Conservation (phyloP, 2,888 invertebrate species). For the Agrochola lychnidis region DNA sequence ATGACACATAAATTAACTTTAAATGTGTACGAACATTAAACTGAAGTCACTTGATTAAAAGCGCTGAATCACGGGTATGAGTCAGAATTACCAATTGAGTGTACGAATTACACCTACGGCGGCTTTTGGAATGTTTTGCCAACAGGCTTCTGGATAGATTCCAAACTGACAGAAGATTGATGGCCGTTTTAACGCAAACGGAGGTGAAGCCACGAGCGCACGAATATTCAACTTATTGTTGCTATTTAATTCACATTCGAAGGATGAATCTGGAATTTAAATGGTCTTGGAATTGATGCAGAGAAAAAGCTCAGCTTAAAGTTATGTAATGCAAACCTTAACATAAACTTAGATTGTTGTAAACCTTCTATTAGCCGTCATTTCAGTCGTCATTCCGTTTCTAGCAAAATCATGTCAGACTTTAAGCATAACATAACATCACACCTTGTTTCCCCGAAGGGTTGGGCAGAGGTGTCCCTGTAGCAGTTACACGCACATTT, state of each 20-base stretch:
- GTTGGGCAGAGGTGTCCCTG: too few species aligned
- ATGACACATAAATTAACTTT: constrained; percentile 20
- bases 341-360: too few species aligned
- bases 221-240: constrained; percentile 52
- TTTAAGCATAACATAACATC: too few species aligned
- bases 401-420: too few species aligned
- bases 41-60: constrained; percentile 18
- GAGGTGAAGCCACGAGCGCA: constrained; percentile 44
- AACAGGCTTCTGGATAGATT: constrained; percentile 66
- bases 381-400: too few species aligned
- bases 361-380: too few species aligned
- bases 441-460: too few species aligned
- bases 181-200: constrained; percentile 45
- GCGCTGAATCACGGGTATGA: constrained; percentile 45
- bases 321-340: constrained; percentile 8
- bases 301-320: constrained; percentile 2
- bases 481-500: too few species aligned
- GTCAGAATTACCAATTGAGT: constrained; percentile 45
- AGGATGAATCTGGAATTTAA: constrained; percentile 50
- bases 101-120: constrained; percentile 42
- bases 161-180: constrained; percentile 68
- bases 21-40: not conserved
- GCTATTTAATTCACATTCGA: constrained; percentile 57
- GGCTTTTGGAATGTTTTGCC: constrained; percentile 56
- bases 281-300: constrained; percentile 34